Evolutionary conservation across 2,113 vertebrate species (phyloP), one percentile per base, ranked within the genome.

Genomic region (Marmota monax): DNA sequence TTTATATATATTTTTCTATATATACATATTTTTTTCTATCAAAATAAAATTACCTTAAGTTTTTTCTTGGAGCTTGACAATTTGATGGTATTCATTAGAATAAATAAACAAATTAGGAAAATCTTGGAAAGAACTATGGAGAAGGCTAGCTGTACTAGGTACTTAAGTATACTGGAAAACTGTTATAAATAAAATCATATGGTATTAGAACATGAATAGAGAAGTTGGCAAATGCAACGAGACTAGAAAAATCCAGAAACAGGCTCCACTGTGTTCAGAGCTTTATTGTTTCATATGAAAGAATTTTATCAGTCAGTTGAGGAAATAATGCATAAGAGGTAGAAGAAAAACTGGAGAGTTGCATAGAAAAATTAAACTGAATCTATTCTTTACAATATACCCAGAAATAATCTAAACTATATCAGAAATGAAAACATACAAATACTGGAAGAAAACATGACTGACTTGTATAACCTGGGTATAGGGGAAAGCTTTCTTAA

Each of bases 331-430:
- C 13, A 69, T 87, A 82, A 82, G 23, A 61, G 5, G 22, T 82
- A n/a, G 45, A 48, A 53, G 23, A 11, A 65, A 88, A 93, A 93
- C 22, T 84, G 27, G 0, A 23, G 37, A 72, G 48, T 70, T 78
- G 63, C 39, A 72, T 32, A 83, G 37, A 34, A 87, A 58, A 96
- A 84, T n/a, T 84, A 69, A 86, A 51, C 65, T n/a, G 39, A 9
- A 53, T 27, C n/a, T 39, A 78, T 84, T 93, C 42, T 20, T 84
- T 2, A 53, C 4, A 84, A 34, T 7, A 88, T 27, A 39, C 16
- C 3, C 79, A 93, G 39, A 93, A 96, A 84, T 77, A 83, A 88
- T 61, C 29, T 25, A 51, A 96, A 84, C 34, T 72, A 25, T 1
- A 67, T 73, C 2, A 37, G 25, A 82, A 79, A 90, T 34, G 6